Evolutionary conservation across 2,797 vertebrate species (phyloP).

Genomic region (Gastrophryne carolinensis): DNA sequence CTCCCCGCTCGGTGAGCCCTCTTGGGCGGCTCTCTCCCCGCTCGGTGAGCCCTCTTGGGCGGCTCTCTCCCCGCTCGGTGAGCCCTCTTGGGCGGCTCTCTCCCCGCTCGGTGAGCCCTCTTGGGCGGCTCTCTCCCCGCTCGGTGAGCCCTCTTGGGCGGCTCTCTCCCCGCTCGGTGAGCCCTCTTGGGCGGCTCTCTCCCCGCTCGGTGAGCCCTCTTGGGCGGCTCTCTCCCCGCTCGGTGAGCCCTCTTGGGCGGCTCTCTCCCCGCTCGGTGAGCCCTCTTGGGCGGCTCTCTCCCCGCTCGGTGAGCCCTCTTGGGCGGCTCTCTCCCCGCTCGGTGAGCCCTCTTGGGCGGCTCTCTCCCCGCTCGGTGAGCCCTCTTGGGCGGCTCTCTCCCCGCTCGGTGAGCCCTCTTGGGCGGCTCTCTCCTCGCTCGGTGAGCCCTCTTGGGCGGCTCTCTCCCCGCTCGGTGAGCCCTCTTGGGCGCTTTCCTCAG

Average conservation of each 20-base stretch:
- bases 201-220: neutral
- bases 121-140: neutral
- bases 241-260: no score
- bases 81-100: no score
- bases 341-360: no score
- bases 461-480: neutral
- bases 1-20: neutral
- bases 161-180: neutral
- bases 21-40: neutral
- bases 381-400: neutral
- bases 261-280: neutral
- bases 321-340: neutral
- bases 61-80: neutral
- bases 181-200: no score
- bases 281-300: no score
- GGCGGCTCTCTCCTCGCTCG: neutral
- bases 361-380: neutral
- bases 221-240: neutral
- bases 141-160: no score
- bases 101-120: neutral
- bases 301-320: no score
- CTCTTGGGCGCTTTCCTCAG: neutral
- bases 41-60: no score
- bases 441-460: no score
- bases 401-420: no score